These are phyloP conservation scores for Radopholus similis DNA, from an alignment of 1,140 invertebrate genomes.

Conservation along the genomic window DNA sequence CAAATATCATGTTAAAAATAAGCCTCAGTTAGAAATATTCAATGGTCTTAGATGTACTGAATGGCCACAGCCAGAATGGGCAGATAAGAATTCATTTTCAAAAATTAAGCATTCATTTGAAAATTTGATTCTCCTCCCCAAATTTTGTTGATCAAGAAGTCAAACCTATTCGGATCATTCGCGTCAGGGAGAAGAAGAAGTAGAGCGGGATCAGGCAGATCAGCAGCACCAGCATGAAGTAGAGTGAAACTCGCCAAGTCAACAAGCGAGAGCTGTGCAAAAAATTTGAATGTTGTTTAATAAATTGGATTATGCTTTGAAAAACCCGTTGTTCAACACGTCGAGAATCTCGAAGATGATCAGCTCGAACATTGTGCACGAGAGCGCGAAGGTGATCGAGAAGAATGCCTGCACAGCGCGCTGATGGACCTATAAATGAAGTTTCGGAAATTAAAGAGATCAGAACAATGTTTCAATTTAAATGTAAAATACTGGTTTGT, in stretches of 20 bases:
- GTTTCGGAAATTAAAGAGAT: too few species aligned
- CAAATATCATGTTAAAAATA: conserved; percentile 1
- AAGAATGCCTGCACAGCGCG: conserved; percentile 77
- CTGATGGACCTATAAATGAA: conserved; percentile 23
- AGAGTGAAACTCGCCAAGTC: conserved; percentile 66
- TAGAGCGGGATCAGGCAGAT: conserved; percentile 95
- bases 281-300: conserved; percentile 3
- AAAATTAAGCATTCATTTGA: too few species aligned
- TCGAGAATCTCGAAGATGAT: conserved; percentile 99
- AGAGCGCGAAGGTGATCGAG: conserved; percentile 90
- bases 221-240: conserved; percentile 84
- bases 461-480: background rate
- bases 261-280: conserved; percentile 29
- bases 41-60: too few species aligned
- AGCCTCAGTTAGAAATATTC: too few species aligned
- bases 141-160: conserved; percentile 43
- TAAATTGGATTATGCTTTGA: background rate
- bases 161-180: conserved; percentile 83
- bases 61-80: too few species aligned
- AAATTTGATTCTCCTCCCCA: too few species aligned
- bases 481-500: too few species aligned
- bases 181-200: conserved; percentile 88
- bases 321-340: conserved; percentile 76
- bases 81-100: too few species aligned
- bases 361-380: conserved; percentile 98